These are phyloP conservation scores for Cephus sareptanus DNA, from an alignment of 2,888 invertebrate genomes.

Conservation along the genomic window DNA sequence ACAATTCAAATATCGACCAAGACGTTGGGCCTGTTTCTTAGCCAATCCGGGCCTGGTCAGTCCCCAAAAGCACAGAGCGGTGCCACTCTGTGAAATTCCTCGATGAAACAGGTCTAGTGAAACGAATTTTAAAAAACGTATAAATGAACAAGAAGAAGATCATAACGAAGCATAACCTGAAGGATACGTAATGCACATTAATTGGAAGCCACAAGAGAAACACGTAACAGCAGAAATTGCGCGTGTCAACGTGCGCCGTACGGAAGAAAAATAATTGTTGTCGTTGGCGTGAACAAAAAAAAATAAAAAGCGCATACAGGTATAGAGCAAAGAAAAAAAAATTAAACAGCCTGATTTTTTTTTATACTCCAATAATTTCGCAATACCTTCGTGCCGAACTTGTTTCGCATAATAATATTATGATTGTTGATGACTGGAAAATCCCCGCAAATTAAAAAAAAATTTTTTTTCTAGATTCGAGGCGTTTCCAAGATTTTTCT, in stretches of 20 bases:
- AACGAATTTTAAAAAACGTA: not conserved
- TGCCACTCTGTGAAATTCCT: conserved; percentile 82
- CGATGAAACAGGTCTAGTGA: conserved; percentile 76
- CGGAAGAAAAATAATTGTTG: not conserved
- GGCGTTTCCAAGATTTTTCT: not conserved
- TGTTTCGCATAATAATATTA: not conserved
- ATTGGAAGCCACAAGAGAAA: not conserved
- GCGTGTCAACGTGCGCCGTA: not conserved
- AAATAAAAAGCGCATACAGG: not conserved
- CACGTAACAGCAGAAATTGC: not conserved
- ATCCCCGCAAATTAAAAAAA: not conserved
- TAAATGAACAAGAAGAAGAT: not conserved
- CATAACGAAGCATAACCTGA: not conserved
- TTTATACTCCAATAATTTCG: not conserved
- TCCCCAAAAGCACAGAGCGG: conserved; percentile 76
- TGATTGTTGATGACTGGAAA: not conserved
- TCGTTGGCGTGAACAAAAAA: not conserved
- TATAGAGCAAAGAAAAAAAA: not conserved
- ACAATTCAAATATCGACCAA: conserved; percentile 74
- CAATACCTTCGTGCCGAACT: not conserved
- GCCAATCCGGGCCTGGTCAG: conserved; percentile 73
- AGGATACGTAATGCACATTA: not conserved
- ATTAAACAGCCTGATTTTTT: not conserved
- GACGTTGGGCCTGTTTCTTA: conserved; percentile 69
- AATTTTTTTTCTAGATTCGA: too few relatives aligned